Evolutionary conservation across 1,140 invertebrate species (phyloP).

Genomic region (Ceratina calcarata): DNA sequence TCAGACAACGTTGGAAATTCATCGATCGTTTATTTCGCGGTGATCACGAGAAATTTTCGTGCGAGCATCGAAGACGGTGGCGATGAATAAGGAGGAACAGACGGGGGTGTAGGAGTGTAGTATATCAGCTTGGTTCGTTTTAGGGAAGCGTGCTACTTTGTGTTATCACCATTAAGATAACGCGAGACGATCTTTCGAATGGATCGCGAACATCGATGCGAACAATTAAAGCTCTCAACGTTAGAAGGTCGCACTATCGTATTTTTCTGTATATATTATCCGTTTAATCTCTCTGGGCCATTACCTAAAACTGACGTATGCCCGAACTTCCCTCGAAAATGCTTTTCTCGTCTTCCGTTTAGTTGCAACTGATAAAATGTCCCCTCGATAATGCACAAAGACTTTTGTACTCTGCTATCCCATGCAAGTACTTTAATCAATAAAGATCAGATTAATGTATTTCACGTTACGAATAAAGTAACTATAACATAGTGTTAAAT

Average conservation of each 20-base stretch:
- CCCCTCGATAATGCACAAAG: constrained; percentile 18
- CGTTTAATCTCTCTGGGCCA: constrained; percentile 1
- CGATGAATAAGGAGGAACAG: constrained; percentile 21
- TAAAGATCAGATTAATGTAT: too few relatives aligned
- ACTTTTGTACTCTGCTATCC: too few relatives aligned
- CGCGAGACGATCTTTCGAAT: constrained; percentile 38
- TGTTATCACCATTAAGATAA: constrained; percentile 44
- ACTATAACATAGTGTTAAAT: background rate
- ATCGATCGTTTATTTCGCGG: background rate
- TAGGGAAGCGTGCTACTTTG: constrained; percentile 17
- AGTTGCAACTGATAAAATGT: constrained; percentile 33
- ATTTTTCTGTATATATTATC: constrained; percentile 30
- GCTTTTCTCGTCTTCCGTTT: background rate
- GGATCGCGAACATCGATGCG: constrained; percentile 39
- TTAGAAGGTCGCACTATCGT: constrained; percentile 39
- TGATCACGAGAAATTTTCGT: background rate
- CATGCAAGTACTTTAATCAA: too few relatives aligned
- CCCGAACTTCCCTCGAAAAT: constrained; percentile 32
- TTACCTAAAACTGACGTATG: constrained; percentile 29
- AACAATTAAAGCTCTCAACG: constrained; percentile 33
- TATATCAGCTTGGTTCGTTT: constrained; percentile 7
- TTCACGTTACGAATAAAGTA: too few relatives aligned
- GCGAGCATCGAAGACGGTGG: background rate
- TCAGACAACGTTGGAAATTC: background rate
- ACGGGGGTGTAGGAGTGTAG: constrained; percentile 13